Evolutionary conservation across 2,113 vertebrate species (phyloP).

Genomic region (Vidua macroura): DNA sequence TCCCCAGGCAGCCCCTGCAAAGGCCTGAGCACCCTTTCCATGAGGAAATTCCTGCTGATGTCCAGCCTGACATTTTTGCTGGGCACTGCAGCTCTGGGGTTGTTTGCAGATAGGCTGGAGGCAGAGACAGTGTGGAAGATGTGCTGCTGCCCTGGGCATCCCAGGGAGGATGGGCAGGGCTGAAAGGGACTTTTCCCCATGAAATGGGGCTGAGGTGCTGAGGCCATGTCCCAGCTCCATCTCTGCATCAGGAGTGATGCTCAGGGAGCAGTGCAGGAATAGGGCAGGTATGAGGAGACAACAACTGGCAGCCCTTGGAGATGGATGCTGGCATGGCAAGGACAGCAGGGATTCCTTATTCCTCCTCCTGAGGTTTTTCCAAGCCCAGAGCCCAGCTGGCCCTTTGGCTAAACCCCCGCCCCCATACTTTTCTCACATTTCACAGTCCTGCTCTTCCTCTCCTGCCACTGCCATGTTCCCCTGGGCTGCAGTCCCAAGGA

Average conservation of each 20-base stretch:
- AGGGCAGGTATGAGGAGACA: neutral
- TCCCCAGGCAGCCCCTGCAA: neutral
- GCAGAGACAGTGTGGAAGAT: neutral
- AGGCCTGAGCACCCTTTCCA: accelerated
- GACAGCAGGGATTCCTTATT: neutral
- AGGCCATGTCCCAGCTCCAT: neutral
- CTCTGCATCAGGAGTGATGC: neutral
- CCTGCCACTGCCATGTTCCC: neutral
- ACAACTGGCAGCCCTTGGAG: neutral
- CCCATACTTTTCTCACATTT: neutral
- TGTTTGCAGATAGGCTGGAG: neutral
- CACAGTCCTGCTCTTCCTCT: neutral
- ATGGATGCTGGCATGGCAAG: neutral
- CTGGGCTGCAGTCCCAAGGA: neutral
- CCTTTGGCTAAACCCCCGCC: neutral
- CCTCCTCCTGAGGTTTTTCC: neutral
- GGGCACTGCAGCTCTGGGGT: neutral
- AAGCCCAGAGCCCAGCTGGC: neutral
- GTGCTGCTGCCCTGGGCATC: neutral
- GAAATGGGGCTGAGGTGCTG: accelerated
- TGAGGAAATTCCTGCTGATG: neutral
- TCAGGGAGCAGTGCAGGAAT: neutral
- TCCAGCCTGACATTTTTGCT: neutral
- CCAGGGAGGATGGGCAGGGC: accelerated
- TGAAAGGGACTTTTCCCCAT: neutral